phyloP scores from a whole-genome alignment of 2,113 vertebrate species.

The Xerus inauris region DNA sequence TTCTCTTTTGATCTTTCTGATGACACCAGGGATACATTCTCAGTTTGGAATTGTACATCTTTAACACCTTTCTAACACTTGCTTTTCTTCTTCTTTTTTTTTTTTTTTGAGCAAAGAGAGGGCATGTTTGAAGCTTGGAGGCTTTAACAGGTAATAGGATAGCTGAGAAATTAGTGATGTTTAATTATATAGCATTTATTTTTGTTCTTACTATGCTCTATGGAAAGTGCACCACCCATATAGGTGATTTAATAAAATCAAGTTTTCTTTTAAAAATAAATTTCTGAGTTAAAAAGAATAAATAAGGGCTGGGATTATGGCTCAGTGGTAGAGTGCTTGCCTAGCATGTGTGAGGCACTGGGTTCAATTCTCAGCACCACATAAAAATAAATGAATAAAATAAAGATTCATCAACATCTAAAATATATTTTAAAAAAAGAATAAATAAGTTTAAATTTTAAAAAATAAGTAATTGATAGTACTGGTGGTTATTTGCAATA shows the following conservation, averaged over 20 bases:
- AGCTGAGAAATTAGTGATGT: not conserved
- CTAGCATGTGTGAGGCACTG: no score
- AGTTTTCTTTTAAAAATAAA: constrained; percentile 21
- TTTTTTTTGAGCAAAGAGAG: not conserved
- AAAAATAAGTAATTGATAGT: not conserved
- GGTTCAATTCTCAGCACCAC: no score
- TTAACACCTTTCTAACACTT: not conserved
- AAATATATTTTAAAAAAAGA: no score
- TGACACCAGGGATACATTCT: constrained; percentile 49
- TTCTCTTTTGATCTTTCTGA: constrained; percentile 59
- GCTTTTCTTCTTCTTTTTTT: not conserved
- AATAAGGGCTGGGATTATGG: no score
- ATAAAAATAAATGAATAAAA: no score
- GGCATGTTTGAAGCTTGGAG: not conserved
- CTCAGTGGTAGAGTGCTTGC: no score
- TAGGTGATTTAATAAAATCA: not conserved
- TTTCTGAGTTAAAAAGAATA: constrained; percentile 19
- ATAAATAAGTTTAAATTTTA: not conserved
- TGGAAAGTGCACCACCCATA: not conserved
- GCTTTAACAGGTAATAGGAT: not conserved
- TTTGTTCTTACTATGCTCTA: not conserved
- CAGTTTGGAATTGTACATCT: not conserved
- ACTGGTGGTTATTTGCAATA: no score
- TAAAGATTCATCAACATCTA: no score
- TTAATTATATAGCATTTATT: constrained; percentile 24